Evolutionary conservation across 2,888 invertebrate species (phyloP).

Genomic region (Thecocarcelia acutangulata): DNA sequence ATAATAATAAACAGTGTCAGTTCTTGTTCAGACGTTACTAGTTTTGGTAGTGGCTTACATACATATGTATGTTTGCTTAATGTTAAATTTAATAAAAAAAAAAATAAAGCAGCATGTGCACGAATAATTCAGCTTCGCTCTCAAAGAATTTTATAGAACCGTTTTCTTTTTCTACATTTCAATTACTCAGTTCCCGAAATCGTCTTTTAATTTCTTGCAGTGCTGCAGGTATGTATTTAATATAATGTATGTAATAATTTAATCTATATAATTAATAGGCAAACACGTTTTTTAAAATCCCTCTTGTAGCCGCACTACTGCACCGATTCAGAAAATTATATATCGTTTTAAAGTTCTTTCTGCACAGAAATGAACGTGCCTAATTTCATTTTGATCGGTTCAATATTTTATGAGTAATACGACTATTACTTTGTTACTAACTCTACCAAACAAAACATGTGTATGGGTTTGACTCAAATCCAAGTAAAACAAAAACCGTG

Average conservation of each 20-base stretch:
- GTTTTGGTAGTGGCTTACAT: constrained; percentile 30
- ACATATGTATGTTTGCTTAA: neutral
- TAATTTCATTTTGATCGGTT: no score
- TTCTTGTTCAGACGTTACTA: constrained; percentile 57
- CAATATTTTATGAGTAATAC: no score
- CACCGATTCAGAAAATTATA: no score
- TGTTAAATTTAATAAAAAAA: neutral
- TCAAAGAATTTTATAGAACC: constrained; percentile 75
- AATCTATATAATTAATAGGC: neutral
- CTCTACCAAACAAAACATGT: no score
- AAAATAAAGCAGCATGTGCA: constrained; percentile 54
- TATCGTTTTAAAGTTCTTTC: no score
- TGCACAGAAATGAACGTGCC: no score
- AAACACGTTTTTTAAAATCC: no score
- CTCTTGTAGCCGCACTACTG: no score
- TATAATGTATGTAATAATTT: no score
- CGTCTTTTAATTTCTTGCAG: constrained; percentile 84
- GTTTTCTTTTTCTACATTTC: constrained; percentile 84
- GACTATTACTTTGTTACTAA: no score
- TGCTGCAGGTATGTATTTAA: constrained; percentile 80
- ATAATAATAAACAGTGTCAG: constrained; percentile 35
- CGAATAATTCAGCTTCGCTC: constrained; percentile 71
- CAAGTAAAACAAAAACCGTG: no score
- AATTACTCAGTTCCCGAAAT: constrained; percentile 86
- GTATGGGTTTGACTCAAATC: no score